These are phyloP conservation scores for Clarias pachynema DNA, from an alignment of 2,797 vertebrate genomes.

Conservation along the genomic window DNA sequence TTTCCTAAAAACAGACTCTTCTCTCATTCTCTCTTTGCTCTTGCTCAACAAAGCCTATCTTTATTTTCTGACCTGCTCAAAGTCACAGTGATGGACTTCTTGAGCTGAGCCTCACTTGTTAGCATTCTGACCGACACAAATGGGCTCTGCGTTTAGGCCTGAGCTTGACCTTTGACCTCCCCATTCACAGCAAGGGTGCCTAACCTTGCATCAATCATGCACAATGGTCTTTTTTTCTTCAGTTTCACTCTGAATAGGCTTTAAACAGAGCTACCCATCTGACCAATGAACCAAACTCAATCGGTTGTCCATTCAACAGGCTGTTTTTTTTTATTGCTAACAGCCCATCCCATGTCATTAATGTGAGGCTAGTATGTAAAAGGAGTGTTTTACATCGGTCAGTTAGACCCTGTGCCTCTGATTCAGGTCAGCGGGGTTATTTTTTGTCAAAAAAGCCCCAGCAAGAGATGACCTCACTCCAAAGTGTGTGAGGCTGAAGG, in stretches of 20 bases:
- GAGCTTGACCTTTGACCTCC: conserved; percentile 45
- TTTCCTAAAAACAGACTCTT: conserved; percentile 39
- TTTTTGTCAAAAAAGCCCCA: conserved; percentile 43
- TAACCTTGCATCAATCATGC: conserved; percentile 54
- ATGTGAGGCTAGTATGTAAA: conserved; percentile 47
- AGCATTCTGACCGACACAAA: conserved; percentile 46
- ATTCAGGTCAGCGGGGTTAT: conserved; percentile 32
- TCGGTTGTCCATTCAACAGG: conserved; percentile 43
- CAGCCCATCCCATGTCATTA: conserved; percentile 52
- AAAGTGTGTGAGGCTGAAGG: conserved; percentile 36
- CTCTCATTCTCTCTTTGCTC: conserved; percentile 3
- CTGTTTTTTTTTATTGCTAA: conserved; percentile 46
- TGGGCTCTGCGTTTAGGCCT: conserved; percentile 50
- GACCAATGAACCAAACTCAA: conserved; percentile 52
- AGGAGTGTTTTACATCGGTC: conserved; percentile 46
- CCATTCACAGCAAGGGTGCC: conserved; percentile 53
- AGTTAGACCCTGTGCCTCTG: conserved; percentile 33
- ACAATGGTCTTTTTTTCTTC: conserved; percentile 50
- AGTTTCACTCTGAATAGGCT: conserved; percentile 45
- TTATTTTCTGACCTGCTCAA: conserved; percentile 52
- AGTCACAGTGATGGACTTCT: conserved; percentile 42
- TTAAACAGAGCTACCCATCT: conserved; percentile 48
- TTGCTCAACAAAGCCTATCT: conserved; percentile 50
- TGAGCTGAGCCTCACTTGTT: conserved; percentile 47
- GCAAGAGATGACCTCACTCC: conserved; percentile 53